These are phyloP conservation scores for Tetragnatha versicolor DNA, from an alignment of 1,140 invertebrate genomes.

Conservation along the genomic window DNA sequence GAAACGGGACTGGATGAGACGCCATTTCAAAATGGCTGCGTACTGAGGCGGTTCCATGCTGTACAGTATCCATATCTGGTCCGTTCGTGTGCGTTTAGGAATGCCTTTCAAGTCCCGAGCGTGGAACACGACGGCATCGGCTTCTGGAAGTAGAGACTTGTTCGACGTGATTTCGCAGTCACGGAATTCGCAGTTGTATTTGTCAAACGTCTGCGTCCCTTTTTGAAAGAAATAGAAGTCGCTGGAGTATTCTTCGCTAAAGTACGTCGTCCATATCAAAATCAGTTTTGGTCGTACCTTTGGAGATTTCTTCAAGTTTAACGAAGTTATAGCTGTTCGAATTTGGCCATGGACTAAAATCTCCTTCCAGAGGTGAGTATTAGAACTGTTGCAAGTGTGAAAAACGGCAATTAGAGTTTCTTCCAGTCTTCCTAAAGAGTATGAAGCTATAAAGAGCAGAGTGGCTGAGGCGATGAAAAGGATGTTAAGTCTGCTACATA, in stretches of 20 bases:
- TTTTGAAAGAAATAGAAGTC: conserved; percentile 50
- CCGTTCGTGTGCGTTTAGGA: conserved; percentile 23
- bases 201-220: conserved; percentile 12
- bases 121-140: conserved; percentile 59
- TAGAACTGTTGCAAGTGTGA: not conserved
- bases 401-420: not conserved
- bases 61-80: conserved; percentile 60
- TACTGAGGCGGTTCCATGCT: conserved; percentile 58
- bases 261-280: conserved; percentile 42
- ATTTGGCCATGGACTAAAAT: conserved; percentile 1
- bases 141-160: conserved; percentile 39
- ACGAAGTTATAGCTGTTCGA: not conserved
- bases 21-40: conserved; percentile 33
- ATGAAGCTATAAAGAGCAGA: not conserved
- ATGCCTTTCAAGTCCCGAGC: conserved; percentile 42
- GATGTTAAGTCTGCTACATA: not conserved
- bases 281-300: not conserved
- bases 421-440: not conserved
- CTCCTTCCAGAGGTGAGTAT: not conserved
- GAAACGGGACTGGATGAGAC: conserved; percentile 58
- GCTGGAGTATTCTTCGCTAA: not conserved
- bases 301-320: not conserved
- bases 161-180: conserved; percentile 58
- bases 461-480: not conserved
- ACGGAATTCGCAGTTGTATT: conserved; percentile 52